Percentiles rank a stretch among this genome's conserved stretches.
phyloP scores from a whole-genome alignment of 2,113 vertebrate genomes.

The Turdus rufiventris region DNA sequence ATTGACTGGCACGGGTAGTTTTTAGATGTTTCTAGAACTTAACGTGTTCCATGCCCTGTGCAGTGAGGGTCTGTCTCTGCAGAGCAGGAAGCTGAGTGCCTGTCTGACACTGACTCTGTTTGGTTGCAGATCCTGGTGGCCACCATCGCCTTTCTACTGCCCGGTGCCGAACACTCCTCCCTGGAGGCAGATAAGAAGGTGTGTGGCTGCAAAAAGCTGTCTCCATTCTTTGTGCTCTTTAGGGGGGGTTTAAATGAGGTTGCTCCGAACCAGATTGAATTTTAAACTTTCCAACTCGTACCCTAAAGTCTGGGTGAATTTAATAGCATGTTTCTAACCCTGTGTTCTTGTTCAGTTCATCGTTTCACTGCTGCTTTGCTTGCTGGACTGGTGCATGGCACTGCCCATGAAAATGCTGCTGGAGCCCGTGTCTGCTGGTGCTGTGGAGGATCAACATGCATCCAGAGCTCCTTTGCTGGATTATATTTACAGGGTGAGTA shows the following conservation, averaged over 20 bases:
- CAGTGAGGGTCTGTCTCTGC: not conserved
- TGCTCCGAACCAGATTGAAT: fast-evolving
- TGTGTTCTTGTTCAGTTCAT: conserved; percentile 79
- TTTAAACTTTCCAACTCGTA: not conserved
- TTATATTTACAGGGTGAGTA: conserved; percentile 94
- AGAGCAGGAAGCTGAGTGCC: not conserved
- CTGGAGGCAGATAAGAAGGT: conserved; percentile 97
- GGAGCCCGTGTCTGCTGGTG: conserved; percentile 82
- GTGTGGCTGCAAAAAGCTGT: not conserved
- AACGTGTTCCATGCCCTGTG: not conserved
- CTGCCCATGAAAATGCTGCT: conserved; percentile 87
- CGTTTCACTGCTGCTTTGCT: conserved; percentile 91
- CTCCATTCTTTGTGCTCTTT: not conserved
- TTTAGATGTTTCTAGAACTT: not conserved
- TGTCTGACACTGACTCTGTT: not conserved
- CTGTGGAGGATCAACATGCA: conserved; percentile 79
- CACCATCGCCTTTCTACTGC: conserved; percentile 94
- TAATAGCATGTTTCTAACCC: not conserved
- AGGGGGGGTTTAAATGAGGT: not conserved
- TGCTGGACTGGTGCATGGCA: conserved; percentile 98
- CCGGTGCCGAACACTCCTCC: conserved; percentile 89
- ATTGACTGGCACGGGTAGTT: fast-evolving
- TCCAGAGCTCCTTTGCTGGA: conserved; percentile 87
- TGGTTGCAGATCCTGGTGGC: conserved; percentile 91
- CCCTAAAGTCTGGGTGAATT: not conserved